phyloP scores from a whole-genome alignment of 2,888 invertebrate genomes.

The Emmelina monodactyla region DNA sequence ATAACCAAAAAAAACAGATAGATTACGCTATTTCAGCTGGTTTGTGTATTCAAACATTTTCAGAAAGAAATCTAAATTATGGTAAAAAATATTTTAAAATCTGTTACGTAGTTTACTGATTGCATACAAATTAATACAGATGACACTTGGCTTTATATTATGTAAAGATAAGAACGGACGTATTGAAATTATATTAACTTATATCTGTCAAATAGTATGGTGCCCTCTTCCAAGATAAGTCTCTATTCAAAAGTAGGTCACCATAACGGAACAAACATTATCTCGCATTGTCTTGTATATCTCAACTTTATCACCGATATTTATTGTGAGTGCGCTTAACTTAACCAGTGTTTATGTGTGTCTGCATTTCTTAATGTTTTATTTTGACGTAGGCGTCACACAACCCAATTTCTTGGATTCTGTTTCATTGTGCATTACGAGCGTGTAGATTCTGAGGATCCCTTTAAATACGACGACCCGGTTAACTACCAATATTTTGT shows the following conservation, averaged over 20 bases:
- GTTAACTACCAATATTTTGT: conserved; percentile 33
- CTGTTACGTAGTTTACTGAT: too few relatives aligned
- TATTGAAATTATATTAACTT: too few relatives aligned
- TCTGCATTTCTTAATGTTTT: conserved; percentile 36
- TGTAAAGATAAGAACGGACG: too few relatives aligned
- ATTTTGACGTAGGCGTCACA: conserved; percentile 51
- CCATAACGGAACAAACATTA: conserved; percentile 38
- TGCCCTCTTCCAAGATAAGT: too few relatives aligned
- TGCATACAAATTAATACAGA: too few relatives aligned
- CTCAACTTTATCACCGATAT: conserved; percentile 50
- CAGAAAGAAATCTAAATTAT: too few relatives aligned
- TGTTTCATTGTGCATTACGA: not conserved
- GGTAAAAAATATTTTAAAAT: too few relatives aligned
- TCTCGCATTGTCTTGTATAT: conserved; percentile 42
- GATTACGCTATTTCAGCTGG: too few relatives aligned
- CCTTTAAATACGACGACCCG: not conserved
- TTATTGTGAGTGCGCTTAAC: conserved; percentile 53
- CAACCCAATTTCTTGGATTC: conserved; percentile 29
- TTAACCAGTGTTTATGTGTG: conserved; percentile 48
- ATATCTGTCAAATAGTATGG: too few relatives aligned
- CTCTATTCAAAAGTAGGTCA: conserved; percentile 29
- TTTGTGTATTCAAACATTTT: too few relatives aligned
- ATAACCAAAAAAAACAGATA: too few relatives aligned
- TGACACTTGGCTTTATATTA: too few relatives aligned
- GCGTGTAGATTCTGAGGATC: not conserved